Conservation (phyloP, 2,797 vertebrate species). For the Tinamus major region DNA sequence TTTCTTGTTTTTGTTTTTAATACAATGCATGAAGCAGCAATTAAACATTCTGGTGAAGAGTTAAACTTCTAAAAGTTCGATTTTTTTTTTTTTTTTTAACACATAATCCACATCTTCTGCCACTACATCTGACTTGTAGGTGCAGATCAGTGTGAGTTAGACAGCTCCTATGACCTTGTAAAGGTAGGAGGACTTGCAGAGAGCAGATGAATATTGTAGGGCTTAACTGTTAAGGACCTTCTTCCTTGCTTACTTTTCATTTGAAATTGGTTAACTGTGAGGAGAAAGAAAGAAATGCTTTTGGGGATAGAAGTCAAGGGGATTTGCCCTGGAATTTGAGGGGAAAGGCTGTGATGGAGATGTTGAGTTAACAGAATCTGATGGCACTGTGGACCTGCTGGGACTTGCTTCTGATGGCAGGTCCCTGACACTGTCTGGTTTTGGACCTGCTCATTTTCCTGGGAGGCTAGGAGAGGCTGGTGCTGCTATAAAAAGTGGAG, state of each 20-base stretch:
- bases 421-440: rapidly evolving
- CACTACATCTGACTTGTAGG: too few relatives aligned
- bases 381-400: neutral
- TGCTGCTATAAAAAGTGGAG: neutral
- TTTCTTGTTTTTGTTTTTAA: too few relatives aligned
- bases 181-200: too few relatives aligned
- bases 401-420: rapidly evolving
- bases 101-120: too few relatives aligned
- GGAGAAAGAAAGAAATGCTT: rapidly evolving
- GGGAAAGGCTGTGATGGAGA: neutral
- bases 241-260: neutral
- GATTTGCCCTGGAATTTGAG: neutral
- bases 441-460: neutral
- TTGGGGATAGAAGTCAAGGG: rapidly evolving
- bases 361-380: neutral
- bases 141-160: too few relatives aligned
- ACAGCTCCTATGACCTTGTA: too few relatives aligned
- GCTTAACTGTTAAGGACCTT: neutral
- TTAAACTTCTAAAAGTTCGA: too few relatives aligned
- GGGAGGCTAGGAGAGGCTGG: neutral
- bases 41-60: too few relatives aligned
- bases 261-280: neutral
- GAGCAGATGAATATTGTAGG: too few relatives aligned
- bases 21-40: too few relatives aligned
- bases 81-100: too few relatives aligned